Evolutionary conservation across 30 jellyfish, hydroid and myxozoan species (phyloP).

Genomic region (Aurelia sp.): DNA sequence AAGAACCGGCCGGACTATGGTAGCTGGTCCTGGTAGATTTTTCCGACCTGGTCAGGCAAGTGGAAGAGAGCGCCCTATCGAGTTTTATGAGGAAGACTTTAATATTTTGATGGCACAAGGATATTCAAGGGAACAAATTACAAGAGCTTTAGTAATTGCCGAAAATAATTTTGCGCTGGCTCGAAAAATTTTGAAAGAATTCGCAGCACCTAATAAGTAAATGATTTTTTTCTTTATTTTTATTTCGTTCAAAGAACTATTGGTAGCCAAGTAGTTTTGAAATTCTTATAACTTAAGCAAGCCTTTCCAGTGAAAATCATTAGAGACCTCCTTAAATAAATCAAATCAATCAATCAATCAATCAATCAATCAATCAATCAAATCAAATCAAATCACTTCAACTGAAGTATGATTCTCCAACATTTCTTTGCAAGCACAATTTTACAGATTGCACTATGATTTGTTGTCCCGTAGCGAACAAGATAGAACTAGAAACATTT

Average conservation of each 20-base stretch:
- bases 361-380: too few species aligned
- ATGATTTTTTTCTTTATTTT: not conserved
- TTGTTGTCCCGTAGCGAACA: too few species aligned
- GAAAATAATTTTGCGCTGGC: slow-evolving; percentile 91
- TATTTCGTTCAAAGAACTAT: not conserved
- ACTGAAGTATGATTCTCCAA: too few species aligned
- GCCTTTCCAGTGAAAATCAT: too few species aligned
- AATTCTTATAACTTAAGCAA: too few species aligned
- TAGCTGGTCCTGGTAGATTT: slow-evolving; percentile 84
- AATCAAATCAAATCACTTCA: too few species aligned
- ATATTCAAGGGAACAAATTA: slow-evolving; percentile 82
- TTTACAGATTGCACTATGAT: too few species aligned
- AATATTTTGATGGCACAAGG: slow-evolving; percentile 89
- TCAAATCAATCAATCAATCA: too few species aligned
- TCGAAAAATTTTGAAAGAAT: slow-evolving; percentile 82
- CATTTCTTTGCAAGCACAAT: too few species aligned
- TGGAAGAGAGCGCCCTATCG: slow-evolving; percentile 52
- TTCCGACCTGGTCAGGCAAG: slow-evolving; percentile 64
- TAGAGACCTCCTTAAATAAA: too few species aligned
- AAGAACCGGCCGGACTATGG: slow-evolving; percentile 68
- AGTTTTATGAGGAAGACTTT: slow-evolving; percentile 82
- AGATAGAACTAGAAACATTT: too few species aligned
- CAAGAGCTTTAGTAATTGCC: slow-evolving; percentile 86
- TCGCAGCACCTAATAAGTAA: slow-evolving; percentile 72
- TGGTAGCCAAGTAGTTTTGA: not conserved